Conservation (phyloP, 2,797 vertebrate species). For the Australoheros facetus region DNA sequence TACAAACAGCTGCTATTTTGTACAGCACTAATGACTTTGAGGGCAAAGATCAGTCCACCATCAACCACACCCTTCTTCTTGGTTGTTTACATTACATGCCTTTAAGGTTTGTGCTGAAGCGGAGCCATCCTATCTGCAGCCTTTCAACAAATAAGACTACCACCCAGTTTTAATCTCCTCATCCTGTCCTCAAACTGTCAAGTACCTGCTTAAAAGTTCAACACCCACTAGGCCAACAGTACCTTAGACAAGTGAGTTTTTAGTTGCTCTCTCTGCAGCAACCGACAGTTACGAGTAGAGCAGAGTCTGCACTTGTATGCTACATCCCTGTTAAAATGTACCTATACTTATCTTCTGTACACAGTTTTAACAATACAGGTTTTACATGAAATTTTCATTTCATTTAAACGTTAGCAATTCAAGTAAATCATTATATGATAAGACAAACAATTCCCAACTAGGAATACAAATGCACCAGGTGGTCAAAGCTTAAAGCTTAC, state of each 20-base stretch:
- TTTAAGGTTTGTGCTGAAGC: slow-evolving; percentile 21
- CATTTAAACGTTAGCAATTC: background rate
- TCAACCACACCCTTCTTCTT: slow-evolving; percentile 53
- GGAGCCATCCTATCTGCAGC: slow-evolving; percentile 34
- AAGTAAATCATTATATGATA: background rate
- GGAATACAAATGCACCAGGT: background rate
- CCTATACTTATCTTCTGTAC: background rate
- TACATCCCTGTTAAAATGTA: background rate
- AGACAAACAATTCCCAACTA: background rate
- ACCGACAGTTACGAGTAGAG: background rate
- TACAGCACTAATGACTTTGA: slow-evolving; percentile 44
- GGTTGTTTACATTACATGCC: slow-evolving; percentile 41
- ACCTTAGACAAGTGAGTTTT: slow-evolving; percentile 15
- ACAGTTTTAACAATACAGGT: background rate
- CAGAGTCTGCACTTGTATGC: background rate
- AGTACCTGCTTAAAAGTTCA: slow-evolving; percentile 34
- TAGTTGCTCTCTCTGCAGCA: background rate
- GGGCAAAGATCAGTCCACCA: slow-evolving; percentile 71
- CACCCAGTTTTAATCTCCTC: slow-evolving; percentile 24
- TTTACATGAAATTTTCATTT: background rate
- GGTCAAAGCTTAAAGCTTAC: background rate
- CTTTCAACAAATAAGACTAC: slow-evolving; percentile 46
- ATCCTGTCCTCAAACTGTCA: slow-evolving; percentile 24
- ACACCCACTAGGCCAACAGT: slow-evolving; percentile 24
- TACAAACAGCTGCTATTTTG: slow-evolving; percentile 50